Conservation (phyloP, 1,140 invertebrate genomes). For the Colletes latitarsis region DNA sequence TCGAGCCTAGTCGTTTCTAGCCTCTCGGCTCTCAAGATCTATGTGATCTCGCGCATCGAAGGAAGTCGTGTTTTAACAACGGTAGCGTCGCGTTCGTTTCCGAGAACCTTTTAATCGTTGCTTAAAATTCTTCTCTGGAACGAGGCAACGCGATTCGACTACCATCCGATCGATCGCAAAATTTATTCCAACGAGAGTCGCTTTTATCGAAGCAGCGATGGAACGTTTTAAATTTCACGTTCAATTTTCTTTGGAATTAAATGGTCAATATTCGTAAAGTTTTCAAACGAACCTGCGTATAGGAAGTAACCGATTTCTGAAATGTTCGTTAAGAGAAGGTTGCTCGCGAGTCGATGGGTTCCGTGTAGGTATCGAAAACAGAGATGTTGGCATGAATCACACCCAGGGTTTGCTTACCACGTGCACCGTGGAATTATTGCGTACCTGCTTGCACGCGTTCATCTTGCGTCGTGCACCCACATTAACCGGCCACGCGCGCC, state of each 20-base stretch:
- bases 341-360: neutral
- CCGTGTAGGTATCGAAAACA: conserved; percentile 29
- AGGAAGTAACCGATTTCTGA: too few relatives aligned
- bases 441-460: conserved; percentile 48
- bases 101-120: neutral
- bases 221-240: too few relatives aligned
- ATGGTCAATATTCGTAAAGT: too few relatives aligned
- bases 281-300: too few relatives aligned
- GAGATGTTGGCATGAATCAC: conserved; percentile 39
- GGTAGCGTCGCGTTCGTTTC: conserved; percentile 24
- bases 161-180: too few relatives aligned
- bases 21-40: conserved; percentile 32
- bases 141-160: too few relatives aligned
- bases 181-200: too few relatives aligned
- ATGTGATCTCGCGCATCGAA: conserved; percentile 44
- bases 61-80: conserved; percentile 41
- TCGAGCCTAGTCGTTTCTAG: conserved; percentile 56
- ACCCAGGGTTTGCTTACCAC: conserved; percentile 32
- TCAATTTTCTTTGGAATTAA: too few relatives aligned
- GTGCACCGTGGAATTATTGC: conserved; percentile 57
- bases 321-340: neutral
- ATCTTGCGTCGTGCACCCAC: conserved; percentile 46
- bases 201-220: neutral
- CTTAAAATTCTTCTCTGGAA: neutral
- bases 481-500: neutral